Base-by-base conservation (phyloP, 2,888 invertebrate genomes). In the Branchipolynoe longqiensis region DNA sequence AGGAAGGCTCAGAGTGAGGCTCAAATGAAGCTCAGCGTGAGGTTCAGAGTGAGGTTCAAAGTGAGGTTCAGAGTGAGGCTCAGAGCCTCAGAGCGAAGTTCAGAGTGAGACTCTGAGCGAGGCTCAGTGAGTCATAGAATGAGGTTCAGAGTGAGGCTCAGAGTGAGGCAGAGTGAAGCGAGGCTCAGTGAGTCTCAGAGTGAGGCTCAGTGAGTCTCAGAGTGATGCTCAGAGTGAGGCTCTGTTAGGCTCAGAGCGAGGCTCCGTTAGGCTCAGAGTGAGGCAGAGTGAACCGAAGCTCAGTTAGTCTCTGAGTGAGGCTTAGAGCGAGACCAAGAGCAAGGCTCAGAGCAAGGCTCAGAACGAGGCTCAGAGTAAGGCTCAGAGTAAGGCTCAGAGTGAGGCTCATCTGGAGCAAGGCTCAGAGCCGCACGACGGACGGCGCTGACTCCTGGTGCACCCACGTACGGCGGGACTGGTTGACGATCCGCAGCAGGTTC, bases 401-500 rank as follows among this genome's bases (percentile, higher is more conserved):
- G 48, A 48, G 48, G 48, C 48, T 48, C 48, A n/a, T n/a, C n/a
- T n/a, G n/a, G n/a, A n/a, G n/a, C n/a, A n/a, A n/a, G n/a, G n/a
- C n/a, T 48, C 18, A 69, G 38, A 69, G 69, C 0, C 69, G 69
- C 18, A 69, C 38, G 12, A 69, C 69, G 0, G 12, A 38, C 4
- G 69, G 18, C 18, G 69, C 22, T 8, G 36, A 22, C 36, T 14
- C 14, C 38, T 69, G 69, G 38, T 36, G 14, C 33, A 38, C 69
- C 69, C 69, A 69, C 36, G 2, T 4, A n/a, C 12, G 36, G 18
- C 69, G 69, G 18, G 36, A 36, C 69, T 69, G 69, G 69, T 69
- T 69, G 36, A 69, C 69, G 14, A 69, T 69, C 33, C 69, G 69
- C 69, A 69, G 8, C 38, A 38, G 36, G 18, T 69, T 69, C 0